phyloP scores from a whole-genome alignment of 2,113 vertebrate species.

The Lipophrys pholis region DNA sequence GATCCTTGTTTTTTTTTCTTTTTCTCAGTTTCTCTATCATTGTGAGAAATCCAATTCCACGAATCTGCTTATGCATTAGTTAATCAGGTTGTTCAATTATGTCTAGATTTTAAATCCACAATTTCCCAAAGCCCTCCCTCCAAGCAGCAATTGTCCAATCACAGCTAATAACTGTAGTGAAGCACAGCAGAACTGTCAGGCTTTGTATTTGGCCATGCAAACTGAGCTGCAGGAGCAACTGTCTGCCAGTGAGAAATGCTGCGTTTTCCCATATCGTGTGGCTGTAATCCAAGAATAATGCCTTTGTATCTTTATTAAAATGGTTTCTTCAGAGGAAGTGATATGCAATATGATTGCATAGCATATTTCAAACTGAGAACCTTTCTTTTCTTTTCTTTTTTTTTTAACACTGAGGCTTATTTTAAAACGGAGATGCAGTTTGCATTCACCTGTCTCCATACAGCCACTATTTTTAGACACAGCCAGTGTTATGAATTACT shows the following conservation, averaged over 20 bases:
- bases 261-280: background rate
- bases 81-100: background rate
- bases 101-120: background rate
- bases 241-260: background rate
- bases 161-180: background rate
- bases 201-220: background rate
- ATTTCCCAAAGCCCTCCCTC: background rate
- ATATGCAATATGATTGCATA: background rate
- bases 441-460: too few species aligned
- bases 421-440: too few species aligned
- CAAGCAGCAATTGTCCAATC: background rate
- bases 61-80: background rate
- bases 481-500: too few species aligned
- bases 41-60: background rate
- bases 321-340: background rate
- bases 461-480: too few species aligned
- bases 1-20: background rate
- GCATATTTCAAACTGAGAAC: background rate
- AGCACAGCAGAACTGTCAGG: background rate
- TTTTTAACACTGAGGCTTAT: too few species aligned
- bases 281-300: background rate
- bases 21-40: background rate
- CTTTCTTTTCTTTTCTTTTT: too few species aligned
- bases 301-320: background rate
- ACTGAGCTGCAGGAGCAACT: background rate